Evolutionary conservation across 2,797 vertebrate species (phyloP).

Genomic region (Peromyscus nudipes): DNA sequence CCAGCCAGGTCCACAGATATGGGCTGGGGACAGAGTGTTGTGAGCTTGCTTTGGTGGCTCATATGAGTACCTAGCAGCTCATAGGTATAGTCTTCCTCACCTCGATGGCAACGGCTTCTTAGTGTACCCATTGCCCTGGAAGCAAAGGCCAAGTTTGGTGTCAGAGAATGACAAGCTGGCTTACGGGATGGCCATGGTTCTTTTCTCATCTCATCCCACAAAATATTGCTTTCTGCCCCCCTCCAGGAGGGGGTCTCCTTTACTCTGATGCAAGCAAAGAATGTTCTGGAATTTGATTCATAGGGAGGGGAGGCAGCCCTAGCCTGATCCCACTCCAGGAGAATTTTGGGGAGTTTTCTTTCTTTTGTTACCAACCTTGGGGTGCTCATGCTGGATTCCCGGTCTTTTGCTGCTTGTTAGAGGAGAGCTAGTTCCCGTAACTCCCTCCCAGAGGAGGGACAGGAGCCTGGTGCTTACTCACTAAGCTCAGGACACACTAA

Average conservation of each 20-base stretch:
- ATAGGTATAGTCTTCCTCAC: background rate
- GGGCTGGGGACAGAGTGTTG: background rate
- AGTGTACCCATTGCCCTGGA: background rate
- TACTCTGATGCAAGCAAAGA: background rate
- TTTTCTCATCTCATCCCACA: fast-evolving
- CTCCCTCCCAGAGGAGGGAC: background rate
- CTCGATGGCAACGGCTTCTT: fast-evolving
- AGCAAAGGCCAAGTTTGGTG: background rate
- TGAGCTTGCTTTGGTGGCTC: background rate
- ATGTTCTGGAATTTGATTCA: no score
- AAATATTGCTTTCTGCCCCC: fast-evolving
- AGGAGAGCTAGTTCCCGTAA: conserved; percentile 17
- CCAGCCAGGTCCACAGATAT: background rate
- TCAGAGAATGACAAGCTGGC: background rate
- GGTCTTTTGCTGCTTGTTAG: background rate
- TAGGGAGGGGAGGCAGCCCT: no score
- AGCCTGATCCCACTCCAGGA: fast-evolving
- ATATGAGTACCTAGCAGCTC: background rate
- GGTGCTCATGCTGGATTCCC: background rate
- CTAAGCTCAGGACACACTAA: background rate
- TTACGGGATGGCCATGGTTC: background rate
- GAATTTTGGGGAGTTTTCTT: background rate
- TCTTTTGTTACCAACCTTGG: background rate
- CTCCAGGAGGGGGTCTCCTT: no score
- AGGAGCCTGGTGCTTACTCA: conserved; percentile 18